Base-by-base conservation (phyloP, 2,113 vertebrate species). In the Calyptommatus sinebrachiatus region DNA sequence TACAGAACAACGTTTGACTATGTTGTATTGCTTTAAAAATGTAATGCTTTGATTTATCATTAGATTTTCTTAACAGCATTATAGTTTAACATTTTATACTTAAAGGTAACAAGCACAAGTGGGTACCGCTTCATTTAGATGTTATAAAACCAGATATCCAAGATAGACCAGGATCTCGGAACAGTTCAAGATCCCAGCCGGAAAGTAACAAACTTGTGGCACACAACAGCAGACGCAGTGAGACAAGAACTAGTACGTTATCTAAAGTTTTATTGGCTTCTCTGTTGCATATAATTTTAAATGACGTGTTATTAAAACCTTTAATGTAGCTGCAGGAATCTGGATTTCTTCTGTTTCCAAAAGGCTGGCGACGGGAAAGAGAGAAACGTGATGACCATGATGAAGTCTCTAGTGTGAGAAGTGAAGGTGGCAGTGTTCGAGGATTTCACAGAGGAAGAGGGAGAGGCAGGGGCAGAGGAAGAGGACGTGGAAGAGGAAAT, bases 21-120 rank as follows among this genome's bases (percentile, higher is more conserved):
- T 86, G 70, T 14, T 62, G 41, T 65, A 21, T 68, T 62, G 31
- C 68, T 65, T 45, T 71, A 77, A 5, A 76, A 75, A 76, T 72
- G 21, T 60, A 0, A 4, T 46, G 5, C 76, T 21, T 79, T 88
- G 45, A 80, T 18, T 61, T 21, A 53, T 45, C 16, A 70, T 8
- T 57, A 24, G 50, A 26, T 71, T 73, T 81, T 74, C 26, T 75
- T 61, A 69, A 69, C 31, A 46, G 65, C 21, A 41, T 79, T 76
- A 21, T 72, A 87, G 28, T 88, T 12, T 79, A 81, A 80, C 77
- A 45, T 74, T 86, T 90, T 86, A 90, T 76, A 89, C 84, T 88
- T 91, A 75, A 92, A 98, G 97, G 96, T 92, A 97, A 96, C 94
- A 98, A 97, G 90, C 96, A 97, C 91, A 98, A 96, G 88, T 98